A percentile compares a stretch with the other conserved stretches of the same genome.
Evolutionary conservation across 1,140 invertebrate genomes (phyloP).

Genomic region (Lerema accius): DNA sequence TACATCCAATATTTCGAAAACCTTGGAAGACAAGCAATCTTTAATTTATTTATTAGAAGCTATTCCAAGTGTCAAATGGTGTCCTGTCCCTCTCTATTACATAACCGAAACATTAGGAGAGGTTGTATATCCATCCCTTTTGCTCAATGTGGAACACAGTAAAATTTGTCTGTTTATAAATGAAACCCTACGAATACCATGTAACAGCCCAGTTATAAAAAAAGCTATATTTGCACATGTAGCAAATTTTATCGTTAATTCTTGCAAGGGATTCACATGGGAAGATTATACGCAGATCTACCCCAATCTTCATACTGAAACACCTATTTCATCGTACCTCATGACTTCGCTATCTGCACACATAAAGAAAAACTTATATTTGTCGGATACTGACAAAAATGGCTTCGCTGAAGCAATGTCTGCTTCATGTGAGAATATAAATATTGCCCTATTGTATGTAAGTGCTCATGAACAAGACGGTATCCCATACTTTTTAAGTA

Average conservation of each 20-base stretch:
- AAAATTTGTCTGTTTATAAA: slow-evolving; percentile 38
- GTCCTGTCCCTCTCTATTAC: slow-evolving; percentile 67
- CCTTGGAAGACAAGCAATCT: slow-evolving; percentile 40
- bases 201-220: slow-evolving; percentile 64
- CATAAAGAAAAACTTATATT: slow-evolving; percentile 40
- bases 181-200: slow-evolving; percentile 61
- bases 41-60: slow-evolving; percentile 51
- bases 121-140: slow-evolving; percentile 10
- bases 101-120: slow-evolving; percentile 49
- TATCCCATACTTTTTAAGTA: slow-evolving; percentile 37
- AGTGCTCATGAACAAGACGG: slow-evolving; percentile 40
- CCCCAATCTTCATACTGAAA: slow-evolving; percentile 33
- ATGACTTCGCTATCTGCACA: slow-evolving; percentile 43
- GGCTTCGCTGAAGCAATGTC: slow-evolving; percentile 44
- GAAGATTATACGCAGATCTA: slow-evolving; percentile 48
- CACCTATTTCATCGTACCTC: slow-evolving; percentile 6
- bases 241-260: slow-evolving; percentile 55
- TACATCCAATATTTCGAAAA: slow-evolving; percentile 41
- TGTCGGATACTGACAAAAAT: slow-evolving; percentile 43
- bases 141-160: slow-evolving; percentile 32
- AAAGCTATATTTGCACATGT: slow-evolving; percentile 60
- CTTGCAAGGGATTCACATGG: slow-evolving; percentile 48
- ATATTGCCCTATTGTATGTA: slow-evolving; percentile 60
- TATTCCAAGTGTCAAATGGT: slow-evolving; percentile 60
- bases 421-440: slow-evolving; percentile 45